Base-by-base conservation (phyloP, 92 coral and sea anemone genomes). In the Epizoanthus stellaris region DNA sequence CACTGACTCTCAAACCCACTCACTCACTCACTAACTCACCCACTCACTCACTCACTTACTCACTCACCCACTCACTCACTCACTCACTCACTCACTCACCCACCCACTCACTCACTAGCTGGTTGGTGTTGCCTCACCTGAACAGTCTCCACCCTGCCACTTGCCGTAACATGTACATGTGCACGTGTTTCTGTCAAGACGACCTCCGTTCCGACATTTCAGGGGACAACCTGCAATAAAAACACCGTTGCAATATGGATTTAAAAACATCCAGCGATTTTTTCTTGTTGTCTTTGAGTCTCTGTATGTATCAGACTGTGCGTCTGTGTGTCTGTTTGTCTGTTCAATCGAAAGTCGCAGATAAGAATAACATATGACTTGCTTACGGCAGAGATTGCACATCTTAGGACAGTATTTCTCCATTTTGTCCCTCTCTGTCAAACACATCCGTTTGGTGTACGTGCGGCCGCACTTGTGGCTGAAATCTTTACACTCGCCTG, bases 371-470 rank as follows among this genome's bases (percentile, higher is more conserved):
- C 10, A n/a, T 2, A 12, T 54, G 30, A 16, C 12, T 7, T 43
- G 75, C 90, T 87, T 72, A 87, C 90, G 57, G 61, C 90, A 87
- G 19, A 87, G 76, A 74, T 82, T 87, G 70, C 90, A 87, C 90
- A 87, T 82, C 12, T 39, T 67, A 4, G 90, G 90, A 40, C 90
- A 87, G 40, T 62, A 45, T 49, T 87, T 87, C 67, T 87, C 90
- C 90, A 87, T 87, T 14, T 71, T 52, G 34, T 87, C 79, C 43
- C 82, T 87, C 5, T 87, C 6, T 49, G 87, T 47, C 3, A 82
- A 82, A 36, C 90, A 87, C 87, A 52, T 87, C 65, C 16, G 23
- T 80, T 59, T 82, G 1, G 87, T 52, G 76, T 81, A 82, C 17
- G 87, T 72, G 30, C 43, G 53, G n/a, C 87, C 84, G 60, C 90